Evolutionary conservation across 35 echinoderm and acorn worm genomes (phyloP).

Genomic region (Ptychodera flava): DNA sequence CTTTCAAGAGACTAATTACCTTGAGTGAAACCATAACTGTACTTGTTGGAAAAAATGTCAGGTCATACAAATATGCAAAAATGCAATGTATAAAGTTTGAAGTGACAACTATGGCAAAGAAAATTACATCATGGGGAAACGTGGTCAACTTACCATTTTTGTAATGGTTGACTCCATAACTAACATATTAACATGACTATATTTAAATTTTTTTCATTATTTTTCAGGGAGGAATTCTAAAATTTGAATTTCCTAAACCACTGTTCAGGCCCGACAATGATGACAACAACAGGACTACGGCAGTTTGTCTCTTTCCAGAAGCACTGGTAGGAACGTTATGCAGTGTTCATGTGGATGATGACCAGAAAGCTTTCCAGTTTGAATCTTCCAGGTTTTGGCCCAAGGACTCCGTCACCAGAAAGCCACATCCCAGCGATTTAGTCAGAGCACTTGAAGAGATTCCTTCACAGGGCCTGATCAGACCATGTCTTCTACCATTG

Average conservation of each 20-base stretch:
- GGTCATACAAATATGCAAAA: too few relatives aligned
- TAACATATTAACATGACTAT: too few relatives aligned
- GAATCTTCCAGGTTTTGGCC: conserved; percentile 90
- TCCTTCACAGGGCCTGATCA: conserved; percentile 53
- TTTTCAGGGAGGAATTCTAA: background rate
- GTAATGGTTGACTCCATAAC: too few relatives aligned
- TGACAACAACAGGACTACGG: background rate
- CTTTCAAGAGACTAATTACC: too few relatives aligned
- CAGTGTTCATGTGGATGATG: conserved; percentile 61
- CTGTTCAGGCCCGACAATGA: background rate
- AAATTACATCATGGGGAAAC: too few relatives aligned
- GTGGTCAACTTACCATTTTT: too few relatives aligned
- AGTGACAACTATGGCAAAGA: too few relatives aligned
- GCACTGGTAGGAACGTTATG: conserved; percentile 37
- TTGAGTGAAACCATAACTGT: too few relatives aligned
- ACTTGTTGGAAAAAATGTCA: too few relatives aligned
- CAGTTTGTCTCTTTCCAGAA: conserved; percentile 62
- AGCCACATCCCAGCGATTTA: conserved; percentile 61
- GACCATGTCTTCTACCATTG: conserved; percentile 72
- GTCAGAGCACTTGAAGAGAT: conserved; percentile 91
- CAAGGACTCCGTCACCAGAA: conserved; percentile 35
- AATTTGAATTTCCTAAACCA: background rate
- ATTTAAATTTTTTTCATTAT: too few relatives aligned
- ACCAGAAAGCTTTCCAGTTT: conserved; percentile 69
- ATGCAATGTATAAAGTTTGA: too few relatives aligned